These are phyloP conservation scores for Meghimatium bilineatum DNA, from an alignment of 2,888 invertebrate species.

Conservation along the genomic window DNA sequence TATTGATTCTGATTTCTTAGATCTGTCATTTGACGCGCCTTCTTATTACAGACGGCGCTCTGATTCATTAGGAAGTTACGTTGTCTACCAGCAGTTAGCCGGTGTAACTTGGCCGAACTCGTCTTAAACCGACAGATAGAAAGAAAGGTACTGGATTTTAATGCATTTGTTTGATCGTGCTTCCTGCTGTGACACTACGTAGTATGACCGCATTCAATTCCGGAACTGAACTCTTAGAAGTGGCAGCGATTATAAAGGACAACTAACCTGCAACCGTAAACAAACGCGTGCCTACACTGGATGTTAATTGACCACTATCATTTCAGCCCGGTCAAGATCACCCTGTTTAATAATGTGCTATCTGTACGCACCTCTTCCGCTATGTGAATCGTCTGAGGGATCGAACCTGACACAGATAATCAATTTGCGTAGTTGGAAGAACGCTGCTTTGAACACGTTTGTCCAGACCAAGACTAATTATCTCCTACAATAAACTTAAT, in stretches of 20 bases:
- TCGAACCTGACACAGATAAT: too few relatives aligned
- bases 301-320: too few relatives aligned
- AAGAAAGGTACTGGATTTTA: background rate
- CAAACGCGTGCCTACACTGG: background rate
- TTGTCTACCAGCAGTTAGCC: background rate
- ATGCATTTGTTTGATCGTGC: background rate
- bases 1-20: background rate
- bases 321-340: too few relatives aligned
- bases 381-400: too few relatives aligned
- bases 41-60: background rate
- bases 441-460: too few relatives aligned
- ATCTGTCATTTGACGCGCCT: background rate
- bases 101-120: background rate
- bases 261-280: background rate
- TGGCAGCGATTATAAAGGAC: background rate
- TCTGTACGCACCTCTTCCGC: too few relatives aligned
- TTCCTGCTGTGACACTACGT: background rate
- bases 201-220: background rate
- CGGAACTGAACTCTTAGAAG: background rate
- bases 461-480: too few relatives aligned
- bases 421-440: too few relatives aligned
- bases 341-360: too few relatives aligned
- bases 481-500: too few relatives aligned
- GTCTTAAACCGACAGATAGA: slow-evolving; percentile 30
- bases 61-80: background rate